Conservation (phyloP, 2,113 vertebrate species). For the Probosciger aterrimus region DNA sequence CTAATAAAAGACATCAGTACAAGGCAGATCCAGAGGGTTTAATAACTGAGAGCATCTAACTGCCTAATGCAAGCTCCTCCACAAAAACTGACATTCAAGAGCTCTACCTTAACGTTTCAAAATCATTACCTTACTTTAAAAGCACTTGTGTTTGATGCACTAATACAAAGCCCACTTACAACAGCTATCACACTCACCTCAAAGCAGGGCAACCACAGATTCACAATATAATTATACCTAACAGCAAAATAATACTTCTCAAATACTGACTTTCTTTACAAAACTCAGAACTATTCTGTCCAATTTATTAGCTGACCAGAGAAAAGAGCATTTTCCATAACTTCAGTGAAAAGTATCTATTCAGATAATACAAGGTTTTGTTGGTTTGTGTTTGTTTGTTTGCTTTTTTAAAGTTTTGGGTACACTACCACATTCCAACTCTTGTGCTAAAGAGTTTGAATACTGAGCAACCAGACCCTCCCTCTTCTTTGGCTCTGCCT, state of each 20-base stretch:
- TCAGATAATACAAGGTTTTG: neutral
- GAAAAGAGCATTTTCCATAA: neutral
- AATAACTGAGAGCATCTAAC: neutral
- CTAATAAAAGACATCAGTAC: neutral
- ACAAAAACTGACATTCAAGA: neutral
- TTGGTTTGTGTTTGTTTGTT: neutral
- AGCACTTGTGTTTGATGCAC: neutral
- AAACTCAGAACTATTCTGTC: neutral
- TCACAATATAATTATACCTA: neutral
- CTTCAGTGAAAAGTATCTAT: neutral
- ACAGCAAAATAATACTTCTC: neutral
- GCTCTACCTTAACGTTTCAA: neutral
- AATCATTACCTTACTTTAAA: neutral
- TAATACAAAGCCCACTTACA: neutral
- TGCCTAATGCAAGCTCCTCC: neutral
- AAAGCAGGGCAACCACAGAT: neutral
- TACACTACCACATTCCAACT: neutral
- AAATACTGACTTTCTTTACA: neutral
- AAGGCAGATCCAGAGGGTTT: neutral
- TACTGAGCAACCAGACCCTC: neutral
- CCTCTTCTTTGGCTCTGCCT: neutral
- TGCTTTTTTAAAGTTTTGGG: neutral
- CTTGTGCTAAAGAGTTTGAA: neutral
- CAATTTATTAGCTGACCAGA: neutral
- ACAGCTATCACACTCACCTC: neutral